Evolutionary conservation across 2,797 vertebrate genomes (phyloP), one percentile per base, ranked within the genome.

Genomic region (Crocidura indochinensis): DNA sequence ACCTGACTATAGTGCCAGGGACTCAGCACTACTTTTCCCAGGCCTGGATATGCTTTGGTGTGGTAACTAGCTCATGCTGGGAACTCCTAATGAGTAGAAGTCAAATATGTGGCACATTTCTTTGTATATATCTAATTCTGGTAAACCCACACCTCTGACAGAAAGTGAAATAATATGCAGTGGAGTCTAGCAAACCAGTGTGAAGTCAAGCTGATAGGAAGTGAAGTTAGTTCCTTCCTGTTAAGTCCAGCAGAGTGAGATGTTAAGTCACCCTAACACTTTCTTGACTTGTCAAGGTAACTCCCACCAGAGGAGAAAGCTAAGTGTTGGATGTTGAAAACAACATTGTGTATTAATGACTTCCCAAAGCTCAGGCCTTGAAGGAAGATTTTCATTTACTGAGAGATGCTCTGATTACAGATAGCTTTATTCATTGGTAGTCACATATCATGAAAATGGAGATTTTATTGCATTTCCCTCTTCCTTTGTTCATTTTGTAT

Each of bases 371-470:
- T 53, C n/a, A 49, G 67, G 67, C 49, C 68, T 62, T 82, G 46
- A 64, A 75, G 77, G 65, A 78, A 49, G 68, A 26, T 47, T 88
- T 84, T 68, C 38, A 15, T 69, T 77, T 87, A n/a, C 26, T 17
- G 65, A 24, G 24, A 2, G 24, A 27, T 22, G 19, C 71, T 46
- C 83, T 46, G 6, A 65, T 24, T 22, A 2, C 0, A 27, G 15
- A 12, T 8, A 68, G 5, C 22, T 5, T 76, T 1, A 20, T 65
- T 76, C 53, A 84, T 73, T 72, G 77, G 81, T 78, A 89, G 71
- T 84, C 81, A 29, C 1, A 0, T 20, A n/a, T 27, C 38, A 4
- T 56, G 38, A 84, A 87, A 91, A 81, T 71, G n/a, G n/a, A 56
- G 46, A 49, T 67, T 69, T 76, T 65, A 49, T n/a, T 72, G 27